Percentiles rank a stretch among this genome's conserved stretches.
These are phyloP conservation scores for Dreissena rostriformis DNA, from an alignment of 1,140 invertebrate genomes.

Conservation along the genomic window DNA sequence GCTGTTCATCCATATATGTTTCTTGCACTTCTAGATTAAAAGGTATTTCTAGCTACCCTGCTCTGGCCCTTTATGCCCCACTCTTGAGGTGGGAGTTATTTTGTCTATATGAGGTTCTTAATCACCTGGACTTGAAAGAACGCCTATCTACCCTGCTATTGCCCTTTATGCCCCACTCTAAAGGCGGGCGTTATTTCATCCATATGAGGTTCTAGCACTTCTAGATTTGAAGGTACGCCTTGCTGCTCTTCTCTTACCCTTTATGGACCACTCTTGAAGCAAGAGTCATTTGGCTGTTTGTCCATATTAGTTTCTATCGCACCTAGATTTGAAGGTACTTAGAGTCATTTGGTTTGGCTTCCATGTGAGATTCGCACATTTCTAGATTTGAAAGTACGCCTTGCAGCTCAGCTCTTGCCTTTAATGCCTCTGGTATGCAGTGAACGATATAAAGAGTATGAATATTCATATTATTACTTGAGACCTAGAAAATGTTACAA, in stretches of 20 bases:
- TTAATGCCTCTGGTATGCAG: no score
- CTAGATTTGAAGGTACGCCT: no score
- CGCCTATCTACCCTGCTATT: no score
- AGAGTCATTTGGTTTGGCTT: slow-evolving; percentile 65
- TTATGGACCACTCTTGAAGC: slow-evolving; percentile 76
- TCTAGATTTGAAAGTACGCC: neutral
- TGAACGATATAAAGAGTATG: no score
- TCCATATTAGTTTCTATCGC: neutral
- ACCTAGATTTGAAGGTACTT: neutral
- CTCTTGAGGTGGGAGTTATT: neutral
- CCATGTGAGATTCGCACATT: neutral
- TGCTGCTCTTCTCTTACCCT: slow-evolving; percentile 83
- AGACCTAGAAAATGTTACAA: no score
- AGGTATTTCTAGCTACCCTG: slow-evolving; percentile 54
- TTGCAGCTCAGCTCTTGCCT: neutral
- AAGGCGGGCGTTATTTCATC: neutral
- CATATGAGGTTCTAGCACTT: no score
- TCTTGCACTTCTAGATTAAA: slow-evolving; percentile 80
- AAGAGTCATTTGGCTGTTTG: neutral
- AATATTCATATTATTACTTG: no score
- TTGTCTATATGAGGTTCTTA: no score
- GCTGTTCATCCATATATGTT: neutral
- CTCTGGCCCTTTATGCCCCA: neutral
- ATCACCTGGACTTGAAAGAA: neutral
- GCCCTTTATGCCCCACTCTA: neutral